These are phyloP conservation scores for Macrocentrus cingulum DNA, from an alignment of 1,140 invertebrate genomes.

Conservation along the genomic window DNA sequence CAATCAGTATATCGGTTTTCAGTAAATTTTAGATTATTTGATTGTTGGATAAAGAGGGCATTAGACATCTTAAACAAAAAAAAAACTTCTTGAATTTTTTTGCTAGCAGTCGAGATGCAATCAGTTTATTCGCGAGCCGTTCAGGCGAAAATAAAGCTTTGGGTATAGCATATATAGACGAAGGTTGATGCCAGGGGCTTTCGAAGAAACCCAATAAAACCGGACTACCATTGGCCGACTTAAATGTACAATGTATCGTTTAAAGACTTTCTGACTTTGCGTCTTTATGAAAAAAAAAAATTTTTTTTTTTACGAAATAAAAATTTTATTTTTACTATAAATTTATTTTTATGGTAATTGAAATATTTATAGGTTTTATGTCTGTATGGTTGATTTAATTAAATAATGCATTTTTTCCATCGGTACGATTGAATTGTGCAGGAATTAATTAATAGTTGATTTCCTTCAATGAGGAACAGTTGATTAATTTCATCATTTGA, in stretches of 20 bases:
- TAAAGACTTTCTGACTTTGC: neutral
- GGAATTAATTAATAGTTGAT: no score
- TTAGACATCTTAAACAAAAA: neutral
- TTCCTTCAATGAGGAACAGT: no score
- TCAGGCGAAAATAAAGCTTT: slow-evolving; percentile 32
- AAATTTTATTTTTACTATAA: no score
- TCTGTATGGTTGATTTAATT: no score
- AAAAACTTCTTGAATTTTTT: slow-evolving; percentile 4
- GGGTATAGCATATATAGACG: slow-evolving; percentile 10
- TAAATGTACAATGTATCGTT: neutral
- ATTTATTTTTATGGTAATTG: no score
- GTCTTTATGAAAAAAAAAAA: neutral
- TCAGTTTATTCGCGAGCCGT: slow-evolving; percentile 33
- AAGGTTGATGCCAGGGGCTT: slow-evolving; percentile 30
- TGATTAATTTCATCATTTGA: no score
- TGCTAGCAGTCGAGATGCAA: slow-evolving; percentile 27
- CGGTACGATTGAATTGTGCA: no score
- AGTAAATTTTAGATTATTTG: neutral
- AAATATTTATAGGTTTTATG: no score
- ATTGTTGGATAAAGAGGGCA: neutral
- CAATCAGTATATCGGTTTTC: no score
- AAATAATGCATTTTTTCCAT: no score
- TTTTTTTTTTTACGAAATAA: neutral
- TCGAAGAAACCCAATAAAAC: slow-evolving; percentile 9
- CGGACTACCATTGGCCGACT: neutral